A percentile compares a stretch with the other conserved stretches of the same genome.
Conservation (phyloP, 2,797 vertebrate species). For the Squalus acanthias region DNA sequence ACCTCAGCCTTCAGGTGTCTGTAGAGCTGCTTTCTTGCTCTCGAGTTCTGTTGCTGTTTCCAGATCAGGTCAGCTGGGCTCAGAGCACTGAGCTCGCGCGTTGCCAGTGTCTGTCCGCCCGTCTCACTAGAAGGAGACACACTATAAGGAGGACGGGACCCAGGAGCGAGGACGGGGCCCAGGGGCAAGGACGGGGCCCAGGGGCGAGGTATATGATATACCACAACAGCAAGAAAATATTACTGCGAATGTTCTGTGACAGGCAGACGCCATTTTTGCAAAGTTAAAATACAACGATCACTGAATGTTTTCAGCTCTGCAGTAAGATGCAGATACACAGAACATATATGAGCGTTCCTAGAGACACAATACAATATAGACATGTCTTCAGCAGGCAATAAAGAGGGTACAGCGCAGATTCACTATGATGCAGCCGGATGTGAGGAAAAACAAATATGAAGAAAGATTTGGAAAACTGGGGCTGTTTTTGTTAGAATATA, state of each 20-base stretch:
- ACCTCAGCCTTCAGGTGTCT: too few relatives aligned
- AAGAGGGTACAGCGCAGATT: background rate
- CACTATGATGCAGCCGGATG: background rate
- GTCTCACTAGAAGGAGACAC: too few relatives aligned
- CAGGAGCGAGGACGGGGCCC: too few relatives aligned
- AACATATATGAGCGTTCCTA: background rate
- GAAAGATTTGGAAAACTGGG: background rate
- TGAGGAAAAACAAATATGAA: background rate
- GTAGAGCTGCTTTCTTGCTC: too few relatives aligned
- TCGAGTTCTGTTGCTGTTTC: too few relatives aligned
- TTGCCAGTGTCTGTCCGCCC: too few relatives aligned
- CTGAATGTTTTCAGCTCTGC: background rate
- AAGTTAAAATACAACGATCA: background rate
- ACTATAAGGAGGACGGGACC: too few relatives aligned
- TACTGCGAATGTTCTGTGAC: background rate
- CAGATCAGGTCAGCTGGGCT: too few relatives aligned
- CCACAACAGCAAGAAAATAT: background rate
- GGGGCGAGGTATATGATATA: background rate
- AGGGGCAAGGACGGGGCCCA: too few relatives aligned
- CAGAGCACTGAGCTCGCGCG: too few relatives aligned
- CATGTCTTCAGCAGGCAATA: background rate
- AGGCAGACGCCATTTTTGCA: background rate
- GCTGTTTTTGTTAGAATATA: background rate
- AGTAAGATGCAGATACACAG: background rate
- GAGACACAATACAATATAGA: background rate